Conservation (phyloP, 2,113 vertebrate genomes). For the Cranoglanis bouderius region DNA sequence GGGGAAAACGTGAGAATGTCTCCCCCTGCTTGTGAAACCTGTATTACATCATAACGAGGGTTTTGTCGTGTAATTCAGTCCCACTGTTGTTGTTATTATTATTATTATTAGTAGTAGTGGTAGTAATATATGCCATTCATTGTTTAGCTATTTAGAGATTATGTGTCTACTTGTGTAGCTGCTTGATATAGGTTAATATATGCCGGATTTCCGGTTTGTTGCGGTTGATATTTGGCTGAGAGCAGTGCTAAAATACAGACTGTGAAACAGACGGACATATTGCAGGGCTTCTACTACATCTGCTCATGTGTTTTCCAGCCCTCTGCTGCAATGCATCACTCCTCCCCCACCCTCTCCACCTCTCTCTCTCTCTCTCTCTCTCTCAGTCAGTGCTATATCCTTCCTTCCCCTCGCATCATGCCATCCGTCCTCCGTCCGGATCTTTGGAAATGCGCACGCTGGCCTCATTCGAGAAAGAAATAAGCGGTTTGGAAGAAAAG, state of each 20-base stretch:
- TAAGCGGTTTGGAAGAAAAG: neutral
- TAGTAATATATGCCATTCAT: too few species aligned
- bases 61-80: neutral
- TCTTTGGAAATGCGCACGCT: neutral
- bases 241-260: neutral
- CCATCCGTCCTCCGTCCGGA: neutral
- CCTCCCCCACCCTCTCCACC: constrained; percentile 32
- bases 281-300: neutral
- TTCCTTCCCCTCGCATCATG: constrained; percentile 24
- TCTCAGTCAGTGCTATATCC: constrained; percentile 34
- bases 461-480: neutral
- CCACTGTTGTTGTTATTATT: neutral
- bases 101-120: neutral
- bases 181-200: neutral
- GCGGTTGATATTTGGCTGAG: neutral
- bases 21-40: neutral
- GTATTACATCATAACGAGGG: neutral
- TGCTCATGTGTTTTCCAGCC: constrained; percentile 45
- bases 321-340: constrained; percentile 64
- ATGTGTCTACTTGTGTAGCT: neutral
- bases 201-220: neutral
- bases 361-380: constrained; percentile 46
- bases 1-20: neutral
- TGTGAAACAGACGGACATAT: neutral
- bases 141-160: neutral